These are phyloP conservation scores for Anthrax anthrax DNA, from an alignment of 2,888 invertebrate genomes.

Conservation along the genomic window DNA sequence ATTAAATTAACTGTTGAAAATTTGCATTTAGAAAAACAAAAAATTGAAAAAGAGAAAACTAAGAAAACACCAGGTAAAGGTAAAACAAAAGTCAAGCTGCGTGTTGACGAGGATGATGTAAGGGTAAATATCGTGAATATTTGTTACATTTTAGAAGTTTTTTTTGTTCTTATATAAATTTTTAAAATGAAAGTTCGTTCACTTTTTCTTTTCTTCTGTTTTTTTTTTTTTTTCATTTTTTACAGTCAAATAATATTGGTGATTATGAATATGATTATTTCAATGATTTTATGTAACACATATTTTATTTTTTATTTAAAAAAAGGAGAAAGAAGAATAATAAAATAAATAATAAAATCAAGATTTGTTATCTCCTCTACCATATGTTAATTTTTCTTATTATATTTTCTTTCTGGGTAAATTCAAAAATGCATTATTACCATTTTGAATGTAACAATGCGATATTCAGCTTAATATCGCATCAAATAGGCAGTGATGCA, in stretches of 20 bases:
- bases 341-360: too few species aligned
- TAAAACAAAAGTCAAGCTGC: constrained; percentile 62
- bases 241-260: constrained; percentile 46
- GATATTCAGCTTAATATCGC: too few species aligned
- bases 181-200: too few species aligned
- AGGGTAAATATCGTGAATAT: constrained; percentile 28
- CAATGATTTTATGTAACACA: constrained; percentile 64
- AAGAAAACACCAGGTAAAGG: constrained; percentile 65
- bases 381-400: too few species aligned
- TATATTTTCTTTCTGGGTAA: too few species aligned
- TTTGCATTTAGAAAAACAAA: constrained; percentile 74
- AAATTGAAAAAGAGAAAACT: constrained; percentile 67
- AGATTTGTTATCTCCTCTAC: too few species aligned
- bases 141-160: constrained; percentile 1
- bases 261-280: constrained; percentile 54
- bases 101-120: constrained; percentile 59
- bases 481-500: too few species aligned
- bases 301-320: too few species aligned
- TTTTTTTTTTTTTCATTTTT: constrained; percentile 16
- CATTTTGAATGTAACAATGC: too few species aligned
- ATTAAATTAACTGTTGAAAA: constrained; percentile 71
- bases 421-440: too few species aligned
- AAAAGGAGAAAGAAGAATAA: too few species aligned
- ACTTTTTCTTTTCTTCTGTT: not conserved
- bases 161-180: not conserved